These are phyloP conservation scores for Cheirogaleus medius DNA, from an alignment of 2,113 vertebrate species.

Conservation along the genomic window DNA sequence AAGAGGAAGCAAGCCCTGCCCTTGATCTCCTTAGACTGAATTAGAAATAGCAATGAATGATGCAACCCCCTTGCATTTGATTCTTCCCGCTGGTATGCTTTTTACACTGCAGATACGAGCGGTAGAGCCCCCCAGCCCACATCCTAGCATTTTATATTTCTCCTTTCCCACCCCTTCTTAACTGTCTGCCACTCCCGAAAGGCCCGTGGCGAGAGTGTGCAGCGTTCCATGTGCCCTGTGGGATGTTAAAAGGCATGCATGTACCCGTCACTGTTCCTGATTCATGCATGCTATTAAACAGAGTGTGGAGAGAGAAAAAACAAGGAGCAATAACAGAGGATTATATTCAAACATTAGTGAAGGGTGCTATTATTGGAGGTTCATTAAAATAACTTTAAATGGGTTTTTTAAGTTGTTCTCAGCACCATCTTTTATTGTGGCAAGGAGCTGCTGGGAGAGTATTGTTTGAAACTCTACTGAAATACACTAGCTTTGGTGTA, in stretches of 20 bases:
- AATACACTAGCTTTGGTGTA: background rate
- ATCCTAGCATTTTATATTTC: background rate
- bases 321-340: background rate
- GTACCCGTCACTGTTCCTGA: background rate
- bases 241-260: background rate
- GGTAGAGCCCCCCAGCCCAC: too few species aligned
- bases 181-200: background rate
- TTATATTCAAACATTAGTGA: conserved; percentile 1
- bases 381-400: conserved; percentile 41
- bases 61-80: too few species aligned
- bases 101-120: background rate
- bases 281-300: conserved; percentile 3
- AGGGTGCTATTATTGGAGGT: conserved; percentile 42
- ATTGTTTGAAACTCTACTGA: background rate
- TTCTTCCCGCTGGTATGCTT: too few species aligned
- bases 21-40: background rate
- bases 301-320: background rate
- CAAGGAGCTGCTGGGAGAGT: background rate
- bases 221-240: background rate
- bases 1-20: background rate
- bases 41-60: background rate
- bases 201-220: background rate
- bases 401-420: background rate
- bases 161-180: background rate
- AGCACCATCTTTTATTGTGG: background rate